A percentile compares a stretch with the other conserved stretches of the same genome.
phyloP scores from a whole-genome alignment of 2,113 vertebrate genomes.

The Arothron firmamentum region DNA sequence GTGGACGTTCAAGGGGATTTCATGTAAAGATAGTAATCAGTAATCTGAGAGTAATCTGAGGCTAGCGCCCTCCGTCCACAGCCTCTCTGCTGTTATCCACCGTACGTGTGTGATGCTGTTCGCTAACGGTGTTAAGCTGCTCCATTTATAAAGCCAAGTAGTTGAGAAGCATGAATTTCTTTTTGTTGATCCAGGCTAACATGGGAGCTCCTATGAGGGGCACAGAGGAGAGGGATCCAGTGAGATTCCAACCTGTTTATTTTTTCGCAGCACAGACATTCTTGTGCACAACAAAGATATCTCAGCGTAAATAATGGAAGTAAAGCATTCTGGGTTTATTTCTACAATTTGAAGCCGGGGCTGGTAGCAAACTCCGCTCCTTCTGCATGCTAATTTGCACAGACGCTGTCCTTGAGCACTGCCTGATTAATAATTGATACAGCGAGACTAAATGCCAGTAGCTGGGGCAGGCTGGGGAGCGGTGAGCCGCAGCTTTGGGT shows the following conservation, averaged over 20 bases:
- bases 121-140: too few relatives aligned
- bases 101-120: too few relatives aligned
- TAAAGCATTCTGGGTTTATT: conserved; percentile 44
- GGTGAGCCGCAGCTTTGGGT: conserved; percentile 32
- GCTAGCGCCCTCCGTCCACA: too few relatives aligned
- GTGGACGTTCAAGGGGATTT: background rate
- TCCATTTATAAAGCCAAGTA: too few relatives aligned
- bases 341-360: conserved; percentile 55
- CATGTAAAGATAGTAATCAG: too few relatives aligned
- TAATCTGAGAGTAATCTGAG: too few relatives aligned
- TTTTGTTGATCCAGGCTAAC: too few relatives aligned
- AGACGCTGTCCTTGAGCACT: conserved; percentile 61
- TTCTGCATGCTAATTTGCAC: conserved; percentile 66
- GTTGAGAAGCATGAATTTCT: too few relatives aligned
- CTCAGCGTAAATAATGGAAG: conserved; percentile 14
- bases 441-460: conserved; percentile 57
- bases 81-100: too few relatives aligned
- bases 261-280: conserved; percentile 8
- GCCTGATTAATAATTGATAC: conserved; percentile 70
- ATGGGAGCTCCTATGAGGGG: too few relatives aligned
- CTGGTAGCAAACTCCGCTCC: conserved; percentile 53
- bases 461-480: conserved; percentile 32
- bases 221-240: too few relatives aligned
- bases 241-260: background rate
- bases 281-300: conserved; percentile 37